These are phyloP conservation scores for Catharus minimus DNA, from an alignment of 2,113 vertebrate species.

Conservation along the genomic window DNA sequence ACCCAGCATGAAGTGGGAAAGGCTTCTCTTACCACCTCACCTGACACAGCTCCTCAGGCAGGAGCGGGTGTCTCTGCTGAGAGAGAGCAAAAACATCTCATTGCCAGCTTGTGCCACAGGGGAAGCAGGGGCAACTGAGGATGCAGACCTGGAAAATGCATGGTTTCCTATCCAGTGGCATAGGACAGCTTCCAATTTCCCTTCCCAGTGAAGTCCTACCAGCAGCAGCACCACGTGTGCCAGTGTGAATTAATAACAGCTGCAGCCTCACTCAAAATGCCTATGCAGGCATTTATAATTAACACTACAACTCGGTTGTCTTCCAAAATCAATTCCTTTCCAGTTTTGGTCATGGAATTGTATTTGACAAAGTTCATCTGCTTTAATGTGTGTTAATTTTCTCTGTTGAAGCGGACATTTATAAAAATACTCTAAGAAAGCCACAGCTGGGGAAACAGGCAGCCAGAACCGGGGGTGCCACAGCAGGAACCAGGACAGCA, in stretches of 20 bases:
- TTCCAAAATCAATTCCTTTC: slow-evolving; percentile 52
- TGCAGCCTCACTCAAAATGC: neutral
- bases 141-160: neutral
- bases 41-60: neutral
- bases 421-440: neutral
- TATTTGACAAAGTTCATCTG: slow-evolving; percentile 44
- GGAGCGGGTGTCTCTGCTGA: neutral
- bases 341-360: neutral
- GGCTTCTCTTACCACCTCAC: neutral
- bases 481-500: neutral
- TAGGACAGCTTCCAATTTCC: neutral
- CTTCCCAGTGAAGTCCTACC: neutral
- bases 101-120: neutral
- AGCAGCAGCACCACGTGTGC: neutral
- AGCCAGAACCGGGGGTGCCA: accelerated
- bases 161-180: neutral
- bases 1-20: neutral
- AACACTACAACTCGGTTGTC: neutral
- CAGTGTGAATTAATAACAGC: neutral
- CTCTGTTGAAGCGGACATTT: neutral
- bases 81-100: neutral
- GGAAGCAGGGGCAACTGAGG: neutral
- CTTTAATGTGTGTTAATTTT: neutral
- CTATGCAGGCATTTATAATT: slow-evolving; percentile 44
- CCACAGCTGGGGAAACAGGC: neutral